Base-by-base conservation (phyloP, 1,140 invertebrate species). In the Pogonomyrmex barbatus region DNA sequence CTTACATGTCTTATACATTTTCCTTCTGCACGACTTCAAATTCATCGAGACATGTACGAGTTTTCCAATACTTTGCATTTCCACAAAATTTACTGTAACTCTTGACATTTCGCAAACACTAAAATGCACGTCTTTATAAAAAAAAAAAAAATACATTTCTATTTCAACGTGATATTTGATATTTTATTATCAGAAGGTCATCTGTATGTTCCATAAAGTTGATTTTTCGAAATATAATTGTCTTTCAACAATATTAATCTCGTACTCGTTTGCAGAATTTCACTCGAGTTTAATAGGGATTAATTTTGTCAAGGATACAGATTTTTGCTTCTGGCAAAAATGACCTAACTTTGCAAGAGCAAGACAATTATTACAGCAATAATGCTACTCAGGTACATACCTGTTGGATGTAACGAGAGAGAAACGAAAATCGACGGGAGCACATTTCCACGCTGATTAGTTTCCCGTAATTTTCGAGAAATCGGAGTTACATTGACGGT, bases 391-490 rank as follows among this genome's bases (percentile, higher is more conserved):
- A 36, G 52, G 9, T 83, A n/a, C 30, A 63, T 87, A 88, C 70
- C 85, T 88, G 87, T 88, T 88, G 87, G 85, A 88, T 70, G 70
- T 36, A 70, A 71, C 39, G 63, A 39, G n/a, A 39, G 9, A 47
- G 33, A 45, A 8, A 50, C 45, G 52, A 81, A 68, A 62, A 85
- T 12, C 12, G 30, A 62, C 30, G 30, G 30, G 30, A 86, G 58
- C 56, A 63, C 52, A 63, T 91, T 91, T 87, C 85, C 36, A 85
- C 63, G 83, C 86, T 89, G 85, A 91, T 73, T 91, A 60, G 81
- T 89, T 91, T 89, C 81, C 79, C 81, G 88, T 89, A 89, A 91
- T 91, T 91, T 91, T 89, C 90, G 79, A 45, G 52, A 62, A 78
- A 56, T 45, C 58, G 50, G 36, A 79, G 78, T 85, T 91, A 89